A percentile compares a stretch with the other conserved stretches of the same genome.
Conservation (phyloP, 2,797 vertebrate species). For the Pagetopsis macropterus region DNA sequence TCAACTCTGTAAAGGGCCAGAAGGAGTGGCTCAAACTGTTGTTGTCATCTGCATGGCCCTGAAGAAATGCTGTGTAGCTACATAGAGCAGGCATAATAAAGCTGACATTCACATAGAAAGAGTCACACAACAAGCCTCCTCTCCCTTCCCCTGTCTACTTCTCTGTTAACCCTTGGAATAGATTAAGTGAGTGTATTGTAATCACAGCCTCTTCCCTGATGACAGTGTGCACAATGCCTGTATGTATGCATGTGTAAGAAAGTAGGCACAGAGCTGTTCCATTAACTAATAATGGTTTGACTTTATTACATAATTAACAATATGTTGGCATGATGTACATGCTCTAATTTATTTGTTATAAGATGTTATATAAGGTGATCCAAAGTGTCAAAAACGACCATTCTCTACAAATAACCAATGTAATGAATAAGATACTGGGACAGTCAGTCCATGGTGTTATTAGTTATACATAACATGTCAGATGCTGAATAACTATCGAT, state of each 20-base stretch:
- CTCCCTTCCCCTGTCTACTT: constrained; percentile 16
- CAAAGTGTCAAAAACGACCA: background rate
- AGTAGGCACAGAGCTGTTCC: background rate
- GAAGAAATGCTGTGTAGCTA: constrained; percentile 23
- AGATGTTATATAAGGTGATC: background rate
- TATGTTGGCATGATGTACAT: background rate
- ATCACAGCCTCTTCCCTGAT: constrained; percentile 13
- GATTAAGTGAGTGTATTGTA: constrained; percentile 14
- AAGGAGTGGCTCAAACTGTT: constrained; percentile 38
- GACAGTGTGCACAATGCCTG: constrained; percentile 3
- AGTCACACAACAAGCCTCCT: constrained; percentile 33
- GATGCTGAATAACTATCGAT: background rate
- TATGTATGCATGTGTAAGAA: background rate
- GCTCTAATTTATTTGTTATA: too few relatives aligned
- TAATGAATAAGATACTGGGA: background rate
- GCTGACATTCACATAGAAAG: constrained; percentile 41
- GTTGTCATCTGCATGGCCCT: constrained; percentile 34
- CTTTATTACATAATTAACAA: background rate
- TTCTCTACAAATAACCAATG: background rate
- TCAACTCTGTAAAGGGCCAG: constrained; percentile 9
- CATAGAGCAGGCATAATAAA: constrained; percentile 42
- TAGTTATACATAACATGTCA: background rate
- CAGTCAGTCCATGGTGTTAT: background rate
- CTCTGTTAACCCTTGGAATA: constrained; percentile 22
- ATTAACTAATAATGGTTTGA: background rate